These are phyloP conservation scores for Macrosiphum euphorbiae DNA, from an alignment of 2,888 invertebrate species.

Conservation along the genomic window DNA sequence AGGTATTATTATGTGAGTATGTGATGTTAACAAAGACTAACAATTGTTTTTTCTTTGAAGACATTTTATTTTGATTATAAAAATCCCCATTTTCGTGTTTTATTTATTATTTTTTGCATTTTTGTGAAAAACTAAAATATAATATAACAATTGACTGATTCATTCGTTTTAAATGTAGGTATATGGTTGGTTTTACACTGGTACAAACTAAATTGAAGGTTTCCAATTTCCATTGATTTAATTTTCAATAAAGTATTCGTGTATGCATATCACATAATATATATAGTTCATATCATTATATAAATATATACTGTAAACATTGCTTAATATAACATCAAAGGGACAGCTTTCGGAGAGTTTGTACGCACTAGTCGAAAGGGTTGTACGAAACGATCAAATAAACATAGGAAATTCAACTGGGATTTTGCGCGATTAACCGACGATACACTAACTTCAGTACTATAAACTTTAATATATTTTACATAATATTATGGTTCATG, in stretches of 20 bases:
- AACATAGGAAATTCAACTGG: neutral
- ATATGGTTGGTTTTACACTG: neutral
- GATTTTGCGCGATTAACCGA: neutral
- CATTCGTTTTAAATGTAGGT: neutral
- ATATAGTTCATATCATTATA: neutral
- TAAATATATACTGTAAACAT: neutral
- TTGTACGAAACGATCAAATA: neutral
- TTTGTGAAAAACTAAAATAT: neutral
- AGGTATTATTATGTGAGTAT: neutral
- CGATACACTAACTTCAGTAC: neutral
- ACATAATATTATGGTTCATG: neutral
- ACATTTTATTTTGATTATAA: neutral
- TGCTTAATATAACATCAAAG: neutral
- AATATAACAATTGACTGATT: neutral
- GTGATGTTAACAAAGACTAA: neutral
- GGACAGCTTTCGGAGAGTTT: neutral
- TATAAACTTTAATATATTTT: neutral
- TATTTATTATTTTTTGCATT: neutral
- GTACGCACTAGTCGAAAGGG: neutral
- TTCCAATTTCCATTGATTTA: neutral
- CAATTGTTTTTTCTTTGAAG: neutral
- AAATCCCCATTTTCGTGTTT: neutral
- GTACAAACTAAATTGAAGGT: neutral
- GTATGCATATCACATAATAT: neutral
- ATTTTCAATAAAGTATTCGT: neutral